Base-by-base conservation (phyloP, 2,888 invertebrate genomes). In the Tetragnatha montana region DNA sequence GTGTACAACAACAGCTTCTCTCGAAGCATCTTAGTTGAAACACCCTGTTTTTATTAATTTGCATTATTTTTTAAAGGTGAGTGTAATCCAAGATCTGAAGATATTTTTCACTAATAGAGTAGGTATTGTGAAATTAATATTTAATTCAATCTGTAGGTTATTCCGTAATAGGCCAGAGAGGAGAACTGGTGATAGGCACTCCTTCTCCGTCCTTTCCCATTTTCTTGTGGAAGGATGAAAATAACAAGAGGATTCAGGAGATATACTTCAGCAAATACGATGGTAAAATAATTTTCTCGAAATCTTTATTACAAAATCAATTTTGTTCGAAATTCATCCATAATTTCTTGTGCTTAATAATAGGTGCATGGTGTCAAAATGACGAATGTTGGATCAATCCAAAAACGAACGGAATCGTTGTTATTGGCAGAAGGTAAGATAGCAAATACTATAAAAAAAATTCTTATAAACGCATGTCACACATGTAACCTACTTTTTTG, bases 341-440 rank as follows among this genome's bases (percentile, higher is more conserved):
- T 60, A 17, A 60, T 7, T 17, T 82, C 6, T 50, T 47, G 47
- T 17, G 6, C 49, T 78, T 49, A 8, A 19, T 50, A 0, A 4
- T 14, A 91, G 91, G 91, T n/a, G 81, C 87, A 12, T 91, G 89
- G 89, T 68, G 84, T 81, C 91, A 91, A 21, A 85, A 85, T 71
- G 91, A 91, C n/a, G 85, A 87, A 85, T 86, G 91, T 22, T 89
- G 88, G 85, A 91, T 91, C 8, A 87, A 91, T 76, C 89, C 91
- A 6, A 81, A 84, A 19, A 91, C 91, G 7, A 89, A 84, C 17
- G 91, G 91, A 69, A 80, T 89, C 19, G 82, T 91, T 6, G 86
- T 91, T 17, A 86, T 91, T 19, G 91, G 91, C 35, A 82, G 91
- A 76, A 91, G 91, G 91, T 91, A 68, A 79, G 71, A 22, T 2